Percentiles rank a stretch among this genome's conserved stretches.
These are phyloP conservation scores for Tetheella fluctuosa DNA, from an alignment of 2,888 invertebrate genomes.

Conservation along the genomic window DNA sequence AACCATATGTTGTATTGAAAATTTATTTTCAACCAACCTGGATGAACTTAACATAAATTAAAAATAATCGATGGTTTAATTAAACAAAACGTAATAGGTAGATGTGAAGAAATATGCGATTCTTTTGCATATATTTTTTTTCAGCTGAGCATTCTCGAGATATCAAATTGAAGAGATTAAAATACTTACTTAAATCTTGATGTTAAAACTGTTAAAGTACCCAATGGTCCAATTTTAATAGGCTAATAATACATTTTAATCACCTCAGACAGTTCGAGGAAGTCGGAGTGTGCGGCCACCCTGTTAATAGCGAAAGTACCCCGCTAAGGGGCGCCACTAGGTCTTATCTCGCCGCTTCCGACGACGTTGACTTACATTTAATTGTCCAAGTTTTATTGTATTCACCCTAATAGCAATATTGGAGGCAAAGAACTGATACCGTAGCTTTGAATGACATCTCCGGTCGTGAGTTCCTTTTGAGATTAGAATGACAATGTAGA, in stretches of 20 bases:
- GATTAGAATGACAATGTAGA: neutral
- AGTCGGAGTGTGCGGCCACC: constrained; percentile 58
- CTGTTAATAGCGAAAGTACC: constrained; percentile 74
- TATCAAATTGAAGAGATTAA: too few relatives aligned
- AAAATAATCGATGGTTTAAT: too few relatives aligned
- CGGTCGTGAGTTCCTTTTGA: too few relatives aligned
- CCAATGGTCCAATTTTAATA: constrained; percentile 41
- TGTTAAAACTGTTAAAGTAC: constrained; percentile 1
- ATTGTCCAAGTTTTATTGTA: constrained; percentile 81
- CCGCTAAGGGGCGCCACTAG: constrained; percentile 67
- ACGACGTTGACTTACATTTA: constrained; percentile 77
- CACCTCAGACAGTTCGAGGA: constrained; percentile 59
- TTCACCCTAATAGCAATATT: constrained; percentile 72
- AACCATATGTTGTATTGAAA: neutral
- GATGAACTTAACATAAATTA: too few relatives aligned
- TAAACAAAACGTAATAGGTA: too few relatives aligned
- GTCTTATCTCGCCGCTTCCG: constrained; percentile 74
- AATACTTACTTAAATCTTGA: too few relatives aligned
- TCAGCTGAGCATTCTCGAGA: too few relatives aligned
- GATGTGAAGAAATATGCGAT: neutral
- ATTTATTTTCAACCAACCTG: too few relatives aligned
- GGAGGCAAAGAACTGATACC: constrained; percentile 62
- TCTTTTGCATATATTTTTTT: too few relatives aligned
- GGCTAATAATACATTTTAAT: constrained; percentile 58
- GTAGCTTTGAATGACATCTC: constrained; percentile 52